Conservation (phyloP, 1,140 invertebrate species). For the Drosophila nigromelanica region DNA sequence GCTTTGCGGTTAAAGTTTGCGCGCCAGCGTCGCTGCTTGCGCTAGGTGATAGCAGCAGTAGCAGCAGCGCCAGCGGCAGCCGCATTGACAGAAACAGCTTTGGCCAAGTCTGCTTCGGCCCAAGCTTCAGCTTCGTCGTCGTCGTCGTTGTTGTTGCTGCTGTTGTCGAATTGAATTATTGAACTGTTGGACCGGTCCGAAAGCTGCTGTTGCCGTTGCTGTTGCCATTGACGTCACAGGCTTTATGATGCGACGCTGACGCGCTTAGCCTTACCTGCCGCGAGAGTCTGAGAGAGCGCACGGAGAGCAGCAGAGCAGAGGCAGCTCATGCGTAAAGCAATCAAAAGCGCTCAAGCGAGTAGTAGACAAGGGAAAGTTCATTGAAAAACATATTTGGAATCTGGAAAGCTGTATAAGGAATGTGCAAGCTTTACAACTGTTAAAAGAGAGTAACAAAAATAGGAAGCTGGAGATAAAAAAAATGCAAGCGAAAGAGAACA, state of each 20-base stretch:
- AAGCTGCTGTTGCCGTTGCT: constrained; percentile 47
- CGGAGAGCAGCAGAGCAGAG: constrained; percentile 6
- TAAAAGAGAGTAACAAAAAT: not conserved
- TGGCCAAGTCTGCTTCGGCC: constrained; percentile 18
- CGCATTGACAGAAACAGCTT: constrained; percentile 16
- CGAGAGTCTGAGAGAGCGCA: not conserved
- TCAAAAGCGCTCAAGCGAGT: not conserved
- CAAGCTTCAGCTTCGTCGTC: constrained; percentile 4
- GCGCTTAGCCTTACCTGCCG: constrained; percentile 25
- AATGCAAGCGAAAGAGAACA: not conserved
- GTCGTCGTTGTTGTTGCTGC: not conserved
- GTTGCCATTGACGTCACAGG: constrained; percentile 68
- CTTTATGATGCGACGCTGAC: constrained; percentile 48
- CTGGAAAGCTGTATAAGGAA: constrained; percentile 4
- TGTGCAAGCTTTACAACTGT: constrained; percentile 6
- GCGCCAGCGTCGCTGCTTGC: not conserved
- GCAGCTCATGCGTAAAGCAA: constrained; percentile 29
- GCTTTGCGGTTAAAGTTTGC: constrained; percentile 16
- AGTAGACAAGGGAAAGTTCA: constrained; percentile 5
- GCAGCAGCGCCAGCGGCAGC: not conserved
- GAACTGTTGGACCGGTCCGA: constrained; percentile 68
- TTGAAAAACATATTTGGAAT: constrained; percentile 9
- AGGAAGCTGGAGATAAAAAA: no score
- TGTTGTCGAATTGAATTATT: constrained; percentile 47
- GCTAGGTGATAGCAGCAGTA: not conserved